Evolutionary conservation across 2,888 invertebrate genomes (phyloP), one percentile per base, ranked within the genome.

Genomic region (Hirtodrosophila alboralis): DNA sequence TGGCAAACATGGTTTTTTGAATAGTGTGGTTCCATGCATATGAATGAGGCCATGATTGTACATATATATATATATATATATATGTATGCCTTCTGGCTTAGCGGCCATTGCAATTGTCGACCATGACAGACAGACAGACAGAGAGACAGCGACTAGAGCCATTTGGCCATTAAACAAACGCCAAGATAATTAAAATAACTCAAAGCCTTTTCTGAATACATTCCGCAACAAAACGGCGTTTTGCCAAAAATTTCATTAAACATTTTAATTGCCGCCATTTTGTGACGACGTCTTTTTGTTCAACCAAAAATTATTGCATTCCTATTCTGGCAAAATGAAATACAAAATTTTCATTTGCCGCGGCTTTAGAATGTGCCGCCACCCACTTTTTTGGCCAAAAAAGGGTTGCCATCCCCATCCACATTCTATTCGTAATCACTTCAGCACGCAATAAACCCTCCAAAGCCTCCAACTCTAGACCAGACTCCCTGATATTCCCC

Each of bases 181-280:
- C 54, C 65, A 52, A 79, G 70, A 83, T 74, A 83, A 85, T 85
- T 83, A 79, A 83, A 83, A 85, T 85, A 83, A 64, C 65, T 75
- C 58, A 63, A 62, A 62, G 64, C 51, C 66, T 66, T 70, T 58
- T 70, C 53, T 36, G 13, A 31, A 60, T n/a, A 75, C 69, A 73
- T 70, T 66, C 54, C 33, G 57, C 41, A 61, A 44, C 65, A 74
- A 74, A 75, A 64, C 59, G 60, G 31, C 61, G 54, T 62, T 81
- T 77, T 62, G 64, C 56, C 53, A 63, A 85, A 63, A 85, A 81
- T 83, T 83, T 83, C 83, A 83, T 85, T 86, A 74, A 84, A 80
- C 80, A 84, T 84, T 84, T 86, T 86, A 85, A 85, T 86, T 86
- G 69, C 84, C 71, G 44, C 60, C 73, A 75, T 75, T 80, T 78